Evolutionary conservation across 2,888 invertebrate species (phyloP).

Genomic region (Cephus pulcher): DNA sequence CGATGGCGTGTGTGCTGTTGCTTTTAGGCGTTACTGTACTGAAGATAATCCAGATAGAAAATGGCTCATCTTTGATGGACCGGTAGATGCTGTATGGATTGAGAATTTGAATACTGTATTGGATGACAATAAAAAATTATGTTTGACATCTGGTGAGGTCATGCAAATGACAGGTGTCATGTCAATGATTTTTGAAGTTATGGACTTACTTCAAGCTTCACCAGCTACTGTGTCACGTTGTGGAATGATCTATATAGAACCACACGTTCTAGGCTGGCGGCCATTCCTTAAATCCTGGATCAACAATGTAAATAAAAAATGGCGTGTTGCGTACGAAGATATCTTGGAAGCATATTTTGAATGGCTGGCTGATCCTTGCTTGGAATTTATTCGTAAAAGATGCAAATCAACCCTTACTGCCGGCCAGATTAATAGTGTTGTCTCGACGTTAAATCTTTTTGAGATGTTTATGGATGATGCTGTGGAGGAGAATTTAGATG

Average conservation of each 20-base stretch:
- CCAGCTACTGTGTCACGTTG: slow-evolving; percentile 91
- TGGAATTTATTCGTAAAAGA: slow-evolving; percentile 78
- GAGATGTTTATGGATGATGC: slow-evolving; percentile 84
- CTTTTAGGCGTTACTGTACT: slow-evolving; percentile 81
- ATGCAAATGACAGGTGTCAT: slow-evolving; percentile 84
- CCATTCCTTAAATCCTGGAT: slow-evolving; percentile 88
- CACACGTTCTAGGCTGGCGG: slow-evolving; percentile 83
- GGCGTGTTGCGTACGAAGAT: slow-evolving; percentile 73
- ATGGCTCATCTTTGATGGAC: slow-evolving; percentile 94
- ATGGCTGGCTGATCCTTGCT: slow-evolving; percentile 84
- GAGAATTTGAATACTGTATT: slow-evolving; percentile 91
- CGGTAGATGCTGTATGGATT: slow-evolving; percentile 91
- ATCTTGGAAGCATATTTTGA: slow-evolving; percentile 74
- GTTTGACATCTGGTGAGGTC: slow-evolving; percentile 88
- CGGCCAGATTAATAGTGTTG: slow-evolving; percentile 79
- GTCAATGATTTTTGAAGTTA: slow-evolving; percentile 91
- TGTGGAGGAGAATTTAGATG: slow-evolving; percentile 73
- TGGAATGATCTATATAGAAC: slow-evolving; percentile 93
- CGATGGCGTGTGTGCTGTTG: slow-evolving; percentile 86
- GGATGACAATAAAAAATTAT: slow-evolving; percentile 89
- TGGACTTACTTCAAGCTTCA: slow-evolving; percentile 86
- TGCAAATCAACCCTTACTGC: slow-evolving; percentile 76
- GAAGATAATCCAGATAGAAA: slow-evolving; percentile 82
- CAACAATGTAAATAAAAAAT: slow-evolving; percentile 72
- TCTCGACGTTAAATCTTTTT: slow-evolving; percentile 79